These are phyloP conservation scores for Uloborus plumipes DNA, from an alignment of 2,888 invertebrate species.

Conservation along the genomic window DNA sequence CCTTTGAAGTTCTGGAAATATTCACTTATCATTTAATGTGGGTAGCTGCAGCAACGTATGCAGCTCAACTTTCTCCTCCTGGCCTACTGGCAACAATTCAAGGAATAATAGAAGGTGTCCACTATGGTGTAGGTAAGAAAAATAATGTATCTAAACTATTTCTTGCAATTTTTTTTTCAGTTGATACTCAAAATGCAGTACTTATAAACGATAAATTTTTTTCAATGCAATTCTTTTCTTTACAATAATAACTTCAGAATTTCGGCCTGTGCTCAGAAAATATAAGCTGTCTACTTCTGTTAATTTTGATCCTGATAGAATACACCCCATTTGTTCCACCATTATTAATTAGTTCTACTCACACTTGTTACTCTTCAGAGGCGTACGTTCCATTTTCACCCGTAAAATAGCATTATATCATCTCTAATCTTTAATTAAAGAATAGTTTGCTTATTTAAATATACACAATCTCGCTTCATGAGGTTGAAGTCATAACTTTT, in stretches of 20 bases:
- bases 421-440: too few relatives aligned
- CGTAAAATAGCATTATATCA: too few relatives aligned
- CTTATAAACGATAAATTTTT: too few relatives aligned
- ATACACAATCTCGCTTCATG: too few relatives aligned
- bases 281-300: too few relatives aligned
- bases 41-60: conserved; percentile 92
- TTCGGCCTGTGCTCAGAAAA: neutral
- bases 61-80: conserved; percentile 85
- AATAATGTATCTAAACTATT: neutral
- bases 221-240: neutral
- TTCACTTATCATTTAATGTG: conserved; percentile 91
- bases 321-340: too few relatives aligned
- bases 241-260: neutral
- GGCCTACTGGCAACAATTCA: conserved; percentile 87
- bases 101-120: conserved; percentile 88
- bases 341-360: too few relatives aligned
- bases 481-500: too few relatives aligned
- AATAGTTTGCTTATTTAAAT: too few relatives aligned
- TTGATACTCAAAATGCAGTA: neutral
- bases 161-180: neutral
- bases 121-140: conserved; percentile 83
- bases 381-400: too few relatives aligned
- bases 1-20: conserved; percentile 88
- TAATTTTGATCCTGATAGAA: too few relatives aligned
- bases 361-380: too few relatives aligned